Evolutionary conservation across 2,113 vertebrate genomes (phyloP).

Genomic region (Nansenia antarctica): DNA sequence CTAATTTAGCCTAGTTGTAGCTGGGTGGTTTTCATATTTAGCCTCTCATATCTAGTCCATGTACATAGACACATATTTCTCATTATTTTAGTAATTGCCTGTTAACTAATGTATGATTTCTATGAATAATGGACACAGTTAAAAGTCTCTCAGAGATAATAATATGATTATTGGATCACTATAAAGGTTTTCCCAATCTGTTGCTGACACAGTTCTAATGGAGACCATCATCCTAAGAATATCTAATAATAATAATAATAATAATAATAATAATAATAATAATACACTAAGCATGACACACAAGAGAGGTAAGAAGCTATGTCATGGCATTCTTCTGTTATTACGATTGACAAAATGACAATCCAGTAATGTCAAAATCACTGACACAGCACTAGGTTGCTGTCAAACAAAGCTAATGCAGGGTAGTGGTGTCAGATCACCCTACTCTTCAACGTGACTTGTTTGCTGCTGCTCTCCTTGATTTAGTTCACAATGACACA

Average conservation of each 20-base stretch:
- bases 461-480: conserved; percentile 17
- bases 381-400: conserved; percentile 12
- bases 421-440: background rate
- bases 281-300: too few species aligned
- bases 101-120: too few species aligned
- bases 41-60: too few species aligned
- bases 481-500: background rate
- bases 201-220: background rate
- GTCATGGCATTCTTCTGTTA: too few species aligned
- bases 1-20: too few species aligned
- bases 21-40: too few species aligned
- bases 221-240: background rate
- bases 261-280: too few species aligned
- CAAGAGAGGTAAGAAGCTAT: background rate
- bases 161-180: background rate
- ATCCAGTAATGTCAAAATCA: conserved; percentile 4
- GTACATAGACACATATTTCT: too few species aligned
- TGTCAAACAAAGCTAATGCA: background rate
- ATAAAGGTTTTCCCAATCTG: background rate
- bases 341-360: conserved; percentile 1
- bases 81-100: too few species aligned
- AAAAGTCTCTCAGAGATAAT: background rate
- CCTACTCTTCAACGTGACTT: background rate
- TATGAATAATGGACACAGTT: too few species aligned
- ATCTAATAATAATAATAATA: too few species aligned